Evolutionary conservation across 2,888 invertebrate species (phyloP), one percentile per base, ranked within the genome.

Genomic region (Myopa tessellatipennis): DNA sequence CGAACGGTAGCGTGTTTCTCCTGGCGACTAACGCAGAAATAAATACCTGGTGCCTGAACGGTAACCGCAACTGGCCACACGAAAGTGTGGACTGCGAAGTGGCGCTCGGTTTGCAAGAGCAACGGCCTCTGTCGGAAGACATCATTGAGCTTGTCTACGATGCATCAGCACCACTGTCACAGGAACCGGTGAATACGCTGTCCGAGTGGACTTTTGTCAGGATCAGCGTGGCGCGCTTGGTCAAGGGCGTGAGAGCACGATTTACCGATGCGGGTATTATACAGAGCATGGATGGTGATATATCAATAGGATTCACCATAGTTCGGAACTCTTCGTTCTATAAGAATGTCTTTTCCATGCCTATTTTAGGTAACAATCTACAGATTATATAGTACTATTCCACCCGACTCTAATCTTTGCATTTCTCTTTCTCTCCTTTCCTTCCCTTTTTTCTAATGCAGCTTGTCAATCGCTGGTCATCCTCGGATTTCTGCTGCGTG

Each of bases 1-100:
- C 79, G 61, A 84, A 86, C 77, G 88, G 88, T 0, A 81, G 79
- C 10, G 81, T 88, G 0, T 83, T 80, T 4, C 76, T 87, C 58
- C 77, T 84, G 36, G 83, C 82, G 45, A 82, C 79, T 12, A 85
- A 88, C 76, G 82, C 84, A 3, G 84, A 85, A 70, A 55, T 87
- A 10, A 81, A 80, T 26, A 86, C 85, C 4, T 89, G 88, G 88
- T 89, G 89, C 74, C 81, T 84, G 45, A 85, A 88, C 79, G 81
- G 80, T 0, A 81, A 83, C 26, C 79, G 80, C 16, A 85, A 88
- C 80, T 89, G 89, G 89, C 89, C 89, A 34, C 83, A 84, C 61
- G 89, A 89, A 77, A 82, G 82, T 16, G 79, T 87, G 14, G 79
- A 80, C 7, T 89, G 89, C 73, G 84, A 84, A n/a, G 82, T 89